Percentiles rank a stretch among this genome's conserved stretches.
phyloP scores from a whole-genome alignment of 2,888 invertebrate species.

The Drosophila austrosaltans region DNA sequence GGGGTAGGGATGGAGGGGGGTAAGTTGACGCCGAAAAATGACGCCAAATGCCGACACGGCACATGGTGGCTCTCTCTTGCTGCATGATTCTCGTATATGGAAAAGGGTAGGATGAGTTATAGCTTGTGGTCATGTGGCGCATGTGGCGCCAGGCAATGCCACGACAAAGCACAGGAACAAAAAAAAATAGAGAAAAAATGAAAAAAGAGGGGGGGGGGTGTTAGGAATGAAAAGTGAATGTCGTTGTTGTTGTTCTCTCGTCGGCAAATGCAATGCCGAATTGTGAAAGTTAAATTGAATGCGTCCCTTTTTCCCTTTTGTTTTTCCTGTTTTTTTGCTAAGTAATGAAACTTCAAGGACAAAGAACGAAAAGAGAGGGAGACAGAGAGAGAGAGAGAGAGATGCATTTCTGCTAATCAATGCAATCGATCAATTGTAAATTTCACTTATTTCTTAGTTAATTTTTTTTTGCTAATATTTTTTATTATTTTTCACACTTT shows the following conservation, averaged over 20 bases:
- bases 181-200: not conserved
- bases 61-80: not conserved
- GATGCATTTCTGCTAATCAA: not conserved
- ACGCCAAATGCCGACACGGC: constrained; percentile 53
- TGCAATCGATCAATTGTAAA: not conserved
- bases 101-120: constrained; percentile 51
- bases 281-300: constrained; percentile 67
- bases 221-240: constrained; percentile 61
- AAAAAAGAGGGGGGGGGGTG: constrained; percentile 4
- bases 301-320: constrained; percentile 30
- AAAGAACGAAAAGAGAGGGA: not conserved
- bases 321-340: not conserved
- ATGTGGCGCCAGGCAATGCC: constrained; percentile 56
- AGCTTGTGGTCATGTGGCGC: constrained; percentile 63
- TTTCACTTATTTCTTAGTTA: too few relatives aligned
- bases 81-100: not conserved
- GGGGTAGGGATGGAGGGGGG: not conserved
- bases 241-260: constrained; percentile 12
- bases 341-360: constrained; percentile 7
- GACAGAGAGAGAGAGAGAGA: too few relatives aligned
- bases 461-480: too few relatives aligned
- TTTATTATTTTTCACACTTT: too few relatives aligned
- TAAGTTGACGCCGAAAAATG: constrained; percentile 66
- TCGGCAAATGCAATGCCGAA: constrained; percentile 60
- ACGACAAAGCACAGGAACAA: constrained; percentile 23